phyloP scores from a whole-genome alignment of 1,140 invertebrate species.

The Drosophila virilis region DNA sequence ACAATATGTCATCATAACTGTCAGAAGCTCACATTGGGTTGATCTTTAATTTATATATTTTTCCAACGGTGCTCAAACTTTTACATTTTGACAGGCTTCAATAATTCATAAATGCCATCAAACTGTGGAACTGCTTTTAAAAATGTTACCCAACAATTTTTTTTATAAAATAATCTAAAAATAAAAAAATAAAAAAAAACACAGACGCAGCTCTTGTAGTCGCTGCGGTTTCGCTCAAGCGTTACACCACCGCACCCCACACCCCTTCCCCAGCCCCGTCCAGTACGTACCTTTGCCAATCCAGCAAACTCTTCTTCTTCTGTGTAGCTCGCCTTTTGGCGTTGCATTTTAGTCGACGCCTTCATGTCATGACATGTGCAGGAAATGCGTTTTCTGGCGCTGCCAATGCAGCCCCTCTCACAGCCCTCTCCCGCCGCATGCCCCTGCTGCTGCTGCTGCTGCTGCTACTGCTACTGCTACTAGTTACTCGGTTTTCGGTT shows the following conservation, averaged over 20 bases:
- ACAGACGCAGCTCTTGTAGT: too few species aligned
- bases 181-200: too few species aligned
- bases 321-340: constrained; percentile 3
- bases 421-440: neutral
- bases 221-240: constrained; percentile 3
- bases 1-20: constrained; percentile 5
- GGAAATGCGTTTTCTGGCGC: constrained; percentile 77
- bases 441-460: constrained; percentile 7
- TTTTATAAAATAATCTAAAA: too few species aligned
- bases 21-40: neutral
- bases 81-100: constrained; percentile 4
- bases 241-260: neutral
- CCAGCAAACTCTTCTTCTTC: too few species aligned
- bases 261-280: too few species aligned
- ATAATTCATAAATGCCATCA: constrained; percentile 16
- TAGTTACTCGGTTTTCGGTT: constrained; percentile 49
- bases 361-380: constrained; percentile 76
- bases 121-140: constrained; percentile 12
- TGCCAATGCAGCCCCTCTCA: constrained; percentile 14
- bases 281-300: too few species aligned
- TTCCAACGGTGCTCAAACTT: neutral
- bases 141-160: too few species aligned
- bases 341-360: constrained; percentile 38
- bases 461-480: constrained; percentile 27
- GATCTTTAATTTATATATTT: neutral